phyloP scores from a whole-genome alignment of 2,113 vertebrate species.

The Phasianus colchicus region DNA sequence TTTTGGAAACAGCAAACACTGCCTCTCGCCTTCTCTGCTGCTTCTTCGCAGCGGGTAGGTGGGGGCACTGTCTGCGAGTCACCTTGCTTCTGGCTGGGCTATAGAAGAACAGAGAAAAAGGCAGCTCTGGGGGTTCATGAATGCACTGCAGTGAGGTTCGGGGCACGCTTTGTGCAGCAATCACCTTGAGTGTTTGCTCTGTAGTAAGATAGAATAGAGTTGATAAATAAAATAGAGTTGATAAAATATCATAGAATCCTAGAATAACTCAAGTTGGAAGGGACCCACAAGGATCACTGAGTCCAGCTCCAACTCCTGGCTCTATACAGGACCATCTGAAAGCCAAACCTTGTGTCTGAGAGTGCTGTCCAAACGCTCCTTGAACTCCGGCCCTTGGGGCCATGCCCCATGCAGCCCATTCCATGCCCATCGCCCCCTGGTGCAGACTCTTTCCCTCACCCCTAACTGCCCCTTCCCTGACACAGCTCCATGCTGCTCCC shows the following conservation, averaged over 20 bases:
- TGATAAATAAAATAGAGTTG: neutral
- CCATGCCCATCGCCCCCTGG: no score
- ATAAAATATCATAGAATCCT: neutral
- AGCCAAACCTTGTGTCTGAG: no score
- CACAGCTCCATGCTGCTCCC: no score
- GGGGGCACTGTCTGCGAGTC: neutral
- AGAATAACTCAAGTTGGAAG: no score
- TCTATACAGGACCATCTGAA: no score
- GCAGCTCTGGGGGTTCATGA: accelerated
- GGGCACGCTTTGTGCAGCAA: neutral
- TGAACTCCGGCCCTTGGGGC: no score
- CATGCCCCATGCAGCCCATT: no score
- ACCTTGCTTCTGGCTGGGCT: neutral
- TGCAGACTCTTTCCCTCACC: no score
- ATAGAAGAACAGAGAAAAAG: neutral
- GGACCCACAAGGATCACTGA: no score
- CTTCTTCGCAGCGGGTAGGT: neutral
- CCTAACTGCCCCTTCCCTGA: no score
- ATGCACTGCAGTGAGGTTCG: neutral
- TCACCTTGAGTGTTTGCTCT: neutral
- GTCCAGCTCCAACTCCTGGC: no score
- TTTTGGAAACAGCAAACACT: constrained; percentile 45
- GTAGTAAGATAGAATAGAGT: neutral
- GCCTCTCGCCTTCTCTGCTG: constrained; percentile 15
- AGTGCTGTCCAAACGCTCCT: no score